These are phyloP conservation scores for Nasonia vitripennis DNA, from an alignment of 1,140 invertebrate genomes.

Conservation along the genomic window DNA sequence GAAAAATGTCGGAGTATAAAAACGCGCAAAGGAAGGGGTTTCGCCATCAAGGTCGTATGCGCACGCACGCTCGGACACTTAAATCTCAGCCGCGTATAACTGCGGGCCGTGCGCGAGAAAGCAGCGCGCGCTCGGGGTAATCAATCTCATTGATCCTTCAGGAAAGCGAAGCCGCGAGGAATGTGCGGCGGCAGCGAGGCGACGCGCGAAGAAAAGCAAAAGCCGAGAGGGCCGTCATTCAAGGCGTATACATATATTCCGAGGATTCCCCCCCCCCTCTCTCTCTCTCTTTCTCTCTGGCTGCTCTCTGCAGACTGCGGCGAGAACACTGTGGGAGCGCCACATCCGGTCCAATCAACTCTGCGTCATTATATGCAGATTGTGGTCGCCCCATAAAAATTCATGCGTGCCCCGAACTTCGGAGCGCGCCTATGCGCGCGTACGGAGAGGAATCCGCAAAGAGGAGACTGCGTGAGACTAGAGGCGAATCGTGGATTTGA, in stretches of 20 bases:
- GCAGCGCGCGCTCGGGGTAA: neutral
- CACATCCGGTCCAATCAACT: constrained; percentile 63
- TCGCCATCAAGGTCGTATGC: too few species aligned
- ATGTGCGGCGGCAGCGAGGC: neutral
- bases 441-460: too few species aligned
- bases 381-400: constrained; percentile 60
- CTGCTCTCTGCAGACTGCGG: neutral
- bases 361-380: constrained; percentile 66
- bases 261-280: neutral
- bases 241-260: neutral
- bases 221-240: neutral
- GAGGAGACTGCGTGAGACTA: neutral
- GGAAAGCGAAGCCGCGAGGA: constrained; percentile 4
- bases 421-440: neutral
- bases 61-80: too few species aligned
- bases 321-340: constrained; percentile 54
- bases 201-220: constrained; percentile 39
- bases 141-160: constrained; percentile 30
- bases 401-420: constrained; percentile 51
- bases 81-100: too few species aligned
- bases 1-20: too few species aligned
- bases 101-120: neutral
- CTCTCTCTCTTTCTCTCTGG: too few species aligned
- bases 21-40: too few species aligned
- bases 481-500: neutral